Percentiles rank a stretch among this genome's conserved stretches.
These are phyloP conservation scores for Capitella teleta DNA, from an alignment of 1,140 invertebrate genomes.

Conservation along the genomic window DNA sequence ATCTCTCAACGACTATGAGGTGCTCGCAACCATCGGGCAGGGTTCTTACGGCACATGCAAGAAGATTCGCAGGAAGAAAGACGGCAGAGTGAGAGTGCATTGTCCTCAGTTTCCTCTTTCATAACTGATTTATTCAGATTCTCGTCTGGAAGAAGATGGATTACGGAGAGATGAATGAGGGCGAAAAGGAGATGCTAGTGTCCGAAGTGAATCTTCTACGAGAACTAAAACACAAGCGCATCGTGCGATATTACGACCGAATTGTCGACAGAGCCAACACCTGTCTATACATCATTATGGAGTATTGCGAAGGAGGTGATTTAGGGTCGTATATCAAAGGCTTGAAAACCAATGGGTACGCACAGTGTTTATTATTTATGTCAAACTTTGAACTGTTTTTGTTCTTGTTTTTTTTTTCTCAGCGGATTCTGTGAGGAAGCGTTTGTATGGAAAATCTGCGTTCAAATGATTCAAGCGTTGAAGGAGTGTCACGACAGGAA, in stretches of 20 bases:
- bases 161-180: conserved; percentile 36
- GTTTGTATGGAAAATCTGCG: conserved; percentile 39
- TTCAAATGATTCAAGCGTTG: conserved; percentile 31
- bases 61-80: conserved; percentile 36
- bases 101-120: not conserved
- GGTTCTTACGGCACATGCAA: conserved; percentile 42
- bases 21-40: conserved; percentile 33
- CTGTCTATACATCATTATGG: conserved; percentile 38
- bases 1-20: conserved; percentile 28
- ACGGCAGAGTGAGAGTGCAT: conserved; percentile 29
- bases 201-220: conserved; percentile 39
- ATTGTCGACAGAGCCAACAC: conserved; percentile 33
- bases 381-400: no score
- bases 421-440: conserved; percentile 31
- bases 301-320: conserved; percentile 39
- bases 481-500: conserved; percentile 34
- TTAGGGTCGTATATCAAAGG: conserved; percentile 26
- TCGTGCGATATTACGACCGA: conserved; percentile 38
- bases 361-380: not conserved
- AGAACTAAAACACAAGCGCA: conserved; percentile 34
- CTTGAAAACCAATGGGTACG: conserved; percentile 30
- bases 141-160: conserved; percentile 41
- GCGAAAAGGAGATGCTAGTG: conserved; percentile 39
- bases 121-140: conserved; percentile 17
- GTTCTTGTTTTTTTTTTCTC: conserved; percentile 11